phyloP scores from a whole-genome alignment of 2,888 invertebrate species.

The Strigamia transsilvanica region DNA sequence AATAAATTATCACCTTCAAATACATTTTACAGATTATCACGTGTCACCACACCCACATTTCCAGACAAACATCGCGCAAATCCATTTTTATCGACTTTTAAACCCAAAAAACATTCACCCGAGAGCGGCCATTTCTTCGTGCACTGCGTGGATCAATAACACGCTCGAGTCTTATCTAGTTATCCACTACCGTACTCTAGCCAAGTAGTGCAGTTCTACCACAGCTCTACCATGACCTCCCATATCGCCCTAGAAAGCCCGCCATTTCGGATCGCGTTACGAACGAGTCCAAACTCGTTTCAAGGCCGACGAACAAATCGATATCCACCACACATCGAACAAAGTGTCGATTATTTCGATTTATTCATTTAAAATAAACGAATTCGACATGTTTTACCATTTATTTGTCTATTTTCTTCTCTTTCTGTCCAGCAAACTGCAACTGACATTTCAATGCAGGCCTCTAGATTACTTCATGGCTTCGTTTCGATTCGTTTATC shows the following conservation, averaged over 20 bases:
- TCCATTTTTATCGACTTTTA: slow-evolving; percentile 6
- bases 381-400: background rate
- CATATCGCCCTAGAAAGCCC: background rate
- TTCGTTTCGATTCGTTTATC: no score
- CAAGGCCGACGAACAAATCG: background rate
- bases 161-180: background rate
- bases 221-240: no score
- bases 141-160: slow-evolving; percentile 19
- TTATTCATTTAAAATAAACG: background rate
- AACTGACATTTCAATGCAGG: slow-evolving; percentile 13
- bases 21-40: background rate
- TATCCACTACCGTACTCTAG: background rate
- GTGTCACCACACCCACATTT: slow-evolving; percentile 10
- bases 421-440: background rate
- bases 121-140: background rate
- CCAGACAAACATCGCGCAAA: background rate
- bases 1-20: background rate
- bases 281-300: background rate
- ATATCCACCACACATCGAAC: background rate
- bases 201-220: background rate
- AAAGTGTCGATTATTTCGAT: background rate
- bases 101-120: background rate
- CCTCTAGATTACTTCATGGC: no score
- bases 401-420: background rate
- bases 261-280: background rate